Base-by-base conservation (phyloP, 1,140 invertebrate genomes). In the Bombus waltoni region DNA sequence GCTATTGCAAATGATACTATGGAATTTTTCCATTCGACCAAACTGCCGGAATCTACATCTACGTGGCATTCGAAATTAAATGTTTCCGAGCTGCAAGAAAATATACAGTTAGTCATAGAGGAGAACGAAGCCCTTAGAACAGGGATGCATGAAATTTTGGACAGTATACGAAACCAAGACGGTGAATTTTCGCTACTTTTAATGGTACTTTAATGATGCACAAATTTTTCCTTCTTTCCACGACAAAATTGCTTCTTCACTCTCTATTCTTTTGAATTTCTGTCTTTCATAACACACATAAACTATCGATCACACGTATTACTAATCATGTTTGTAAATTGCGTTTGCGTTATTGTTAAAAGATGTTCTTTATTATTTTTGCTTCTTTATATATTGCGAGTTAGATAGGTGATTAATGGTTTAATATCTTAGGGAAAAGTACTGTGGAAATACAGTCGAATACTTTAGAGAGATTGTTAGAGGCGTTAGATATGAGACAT, bases 41-140 rank as follows among this genome's bases (percentile, higher is more conserved):
- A 92, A 90, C 65, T 91, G 40, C 28, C 81, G 5, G 89, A 93
- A 72, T 78, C 85, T 0, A 90, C 91, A 42, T 70, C 78, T 28
- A 71, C 47, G 11, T 28, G 89, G 66, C 73, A 79, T 47, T 87
- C 88, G 38, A 90, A 90, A 59, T 73, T 72, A 47, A 90, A 92
- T 42, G 76, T 90, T 47, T 79, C 81, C 22, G 80, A 91, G 47
- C n/a, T 95, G 13, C 95, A 95, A 87, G 92, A 95, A 83, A 96
- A 96, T 89, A 93, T 96, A 59, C 93, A 95, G 87, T 92, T 94
- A 73, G 93, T 97, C 18, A 94, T 96, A 75, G 96, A 97, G 91
- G 97, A 97, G 95, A 97, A 97, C 92, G 97, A 97, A 93, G 96
- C 96, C 4, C 94, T 97, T 38, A 94, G 97, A 79, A 97, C 96